phyloP scores from a whole-genome alignment of 2,797 vertebrate species.

The Pterois miles region DNA sequence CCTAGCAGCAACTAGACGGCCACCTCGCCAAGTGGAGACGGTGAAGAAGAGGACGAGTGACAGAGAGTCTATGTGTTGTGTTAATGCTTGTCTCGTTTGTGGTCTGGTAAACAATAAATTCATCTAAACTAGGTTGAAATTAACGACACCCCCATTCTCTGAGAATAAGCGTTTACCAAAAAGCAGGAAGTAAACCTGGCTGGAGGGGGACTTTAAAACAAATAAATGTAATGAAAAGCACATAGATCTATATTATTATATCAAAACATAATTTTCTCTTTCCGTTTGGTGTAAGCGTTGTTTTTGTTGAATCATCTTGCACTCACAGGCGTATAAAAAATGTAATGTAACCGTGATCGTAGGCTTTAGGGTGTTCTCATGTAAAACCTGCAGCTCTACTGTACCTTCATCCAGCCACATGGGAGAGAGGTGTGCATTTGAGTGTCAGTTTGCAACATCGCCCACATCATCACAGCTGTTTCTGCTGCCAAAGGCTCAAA shows the following conservation, averaged over 20 bases:
- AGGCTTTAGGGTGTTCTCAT: neutral
- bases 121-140: too few species aligned
- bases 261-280: neutral
- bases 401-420: neutral
- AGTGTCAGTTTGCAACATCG: constrained; percentile 27
- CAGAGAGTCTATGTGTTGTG: too few species aligned
- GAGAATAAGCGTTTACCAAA: too few species aligned
- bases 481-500: constrained; percentile 26
- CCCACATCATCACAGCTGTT: constrained; percentile 19
- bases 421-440: neutral
- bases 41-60: too few species aligned
- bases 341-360: neutral
- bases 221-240: neutral
- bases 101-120: too few species aligned
- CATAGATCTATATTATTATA: neutral
- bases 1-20: too few species aligned
- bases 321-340: accelerated
- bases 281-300: neutral
- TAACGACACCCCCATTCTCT: too few species aligned
- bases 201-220: too few species aligned
- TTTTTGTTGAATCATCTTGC: neutral
- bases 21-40: too few species aligned
- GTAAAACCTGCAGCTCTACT: neutral
- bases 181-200: too few species aligned
- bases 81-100: too few species aligned